These are phyloP conservation scores for Microhierax caerulescens DNA, from an alignment of 2,797 vertebrate genomes.

Conservation along the genomic window DNA sequence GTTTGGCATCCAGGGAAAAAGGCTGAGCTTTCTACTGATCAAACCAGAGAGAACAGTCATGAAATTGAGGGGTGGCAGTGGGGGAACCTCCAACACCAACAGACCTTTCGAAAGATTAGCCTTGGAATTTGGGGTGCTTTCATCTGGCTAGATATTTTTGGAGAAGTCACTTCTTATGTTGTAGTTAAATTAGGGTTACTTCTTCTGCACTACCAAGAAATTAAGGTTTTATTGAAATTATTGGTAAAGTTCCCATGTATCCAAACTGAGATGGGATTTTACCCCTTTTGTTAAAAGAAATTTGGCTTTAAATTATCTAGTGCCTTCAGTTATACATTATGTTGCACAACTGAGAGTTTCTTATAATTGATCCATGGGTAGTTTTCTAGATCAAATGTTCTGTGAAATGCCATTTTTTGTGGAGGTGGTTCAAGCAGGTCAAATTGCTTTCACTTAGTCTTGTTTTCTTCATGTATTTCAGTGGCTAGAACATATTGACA, in stretches of 20 bases:
- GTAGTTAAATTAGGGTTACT: not conserved
- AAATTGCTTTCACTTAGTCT: constrained; percentile 35
- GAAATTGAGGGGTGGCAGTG: not conserved
- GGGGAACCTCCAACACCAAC: not conserved
- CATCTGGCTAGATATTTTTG: not conserved
- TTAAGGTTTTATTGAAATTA: not conserved
- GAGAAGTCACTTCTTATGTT: not conserved
- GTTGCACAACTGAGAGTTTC: not conserved
- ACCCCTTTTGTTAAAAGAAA: not conserved
- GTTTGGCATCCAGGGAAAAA: not conserved
- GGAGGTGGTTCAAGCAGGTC: not conserved
- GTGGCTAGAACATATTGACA: constrained; percentile 31
- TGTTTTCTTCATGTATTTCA: constrained; percentile 20
- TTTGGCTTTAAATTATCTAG: not conserved
- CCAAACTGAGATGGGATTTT: not conserved
- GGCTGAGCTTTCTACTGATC: not conserved
- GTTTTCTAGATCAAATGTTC: constrained; percentile 1
- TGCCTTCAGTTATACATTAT: not conserved
- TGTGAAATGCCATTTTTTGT: not conserved
- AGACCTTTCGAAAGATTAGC: not conserved
- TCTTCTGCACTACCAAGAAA: not conserved
- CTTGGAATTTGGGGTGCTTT: not conserved
- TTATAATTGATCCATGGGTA: not conserved
- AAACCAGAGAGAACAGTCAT: not conserved
- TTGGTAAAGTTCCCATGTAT: not conserved